Percentiles rank a stretch among this genome's conserved stretches.
phyloP scores from a whole-genome alignment of 1,140 invertebrate genomes.

The Cydia fagiglandana region DNA sequence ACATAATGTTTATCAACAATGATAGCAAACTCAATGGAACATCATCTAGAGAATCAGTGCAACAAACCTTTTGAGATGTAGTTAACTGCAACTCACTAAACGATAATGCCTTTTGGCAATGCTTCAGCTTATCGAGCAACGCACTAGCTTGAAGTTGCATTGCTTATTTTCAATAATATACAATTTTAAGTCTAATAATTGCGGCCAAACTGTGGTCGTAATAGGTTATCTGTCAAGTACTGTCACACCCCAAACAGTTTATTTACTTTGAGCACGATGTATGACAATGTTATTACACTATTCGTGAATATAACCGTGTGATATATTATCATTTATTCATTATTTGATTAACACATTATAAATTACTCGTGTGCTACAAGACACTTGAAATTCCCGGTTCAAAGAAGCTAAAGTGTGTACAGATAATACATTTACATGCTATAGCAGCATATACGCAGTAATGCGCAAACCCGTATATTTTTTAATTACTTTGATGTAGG shows the following conservation, averaged over 20 bases:
- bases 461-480: neutral
- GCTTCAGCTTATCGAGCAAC: constrained; percentile 66
- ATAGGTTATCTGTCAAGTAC: constrained; percentile 70
- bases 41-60: constrained; percentile 32
- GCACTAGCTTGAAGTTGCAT: constrained; percentile 71
- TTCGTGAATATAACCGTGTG: neutral
- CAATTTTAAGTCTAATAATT: neutral
- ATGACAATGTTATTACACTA: neutral
- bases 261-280: constrained; percentile 23
- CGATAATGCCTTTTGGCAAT: constrained; percentile 64
- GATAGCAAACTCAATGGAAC: constrained; percentile 29
- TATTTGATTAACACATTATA: neutral
- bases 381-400: constrained; percentile 32
- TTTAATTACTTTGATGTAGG: neutral
- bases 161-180: constrained; percentile 34
- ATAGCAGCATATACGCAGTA: too few relatives aligned
- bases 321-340: neutral
- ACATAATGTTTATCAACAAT: constrained; percentile 24
- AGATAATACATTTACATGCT: constrained; percentile 22
- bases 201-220: constrained; percentile 33
- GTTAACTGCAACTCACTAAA: constrained; percentile 67
- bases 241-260: constrained; percentile 12
- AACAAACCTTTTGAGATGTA: constrained; percentile 72
- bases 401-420: neutral
- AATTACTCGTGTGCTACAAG: neutral